Conservation (phyloP, 2,113 vertebrate genomes). For the Numenius arquata region DNA sequence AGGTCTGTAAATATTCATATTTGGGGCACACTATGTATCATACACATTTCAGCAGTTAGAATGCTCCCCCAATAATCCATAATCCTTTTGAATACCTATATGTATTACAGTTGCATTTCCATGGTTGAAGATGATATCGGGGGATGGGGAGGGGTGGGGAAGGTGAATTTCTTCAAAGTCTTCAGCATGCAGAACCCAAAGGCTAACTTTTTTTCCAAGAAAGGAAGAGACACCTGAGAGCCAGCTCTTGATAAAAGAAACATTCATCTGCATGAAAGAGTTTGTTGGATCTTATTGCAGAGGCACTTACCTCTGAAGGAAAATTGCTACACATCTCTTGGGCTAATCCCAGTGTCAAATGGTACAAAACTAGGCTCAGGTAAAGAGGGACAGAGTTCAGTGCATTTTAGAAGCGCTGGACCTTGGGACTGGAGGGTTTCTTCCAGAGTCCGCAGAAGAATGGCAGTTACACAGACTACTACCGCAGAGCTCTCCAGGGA, state of each 20-base stretch:
- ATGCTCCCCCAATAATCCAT: not conserved
- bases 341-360: not conserved
- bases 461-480: not conserved
- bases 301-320: not conserved
- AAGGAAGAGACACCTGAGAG: not conserved
- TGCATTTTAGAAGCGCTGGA: not conserved
- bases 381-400: not conserved
- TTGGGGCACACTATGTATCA: not conserved
- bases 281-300: not conserved
- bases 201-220: too few species aligned
- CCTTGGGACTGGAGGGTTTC: not conserved
- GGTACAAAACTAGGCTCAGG: not conserved
- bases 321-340: fast-evolving
- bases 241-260: not conserved
- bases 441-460: not conserved
- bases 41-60: not conserved
- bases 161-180: not conserved
- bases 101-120: not conserved
- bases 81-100: not conserved
- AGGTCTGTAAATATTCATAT: not conserved
- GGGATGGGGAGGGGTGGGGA: too few species aligned
- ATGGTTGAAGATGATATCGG: not conserved
- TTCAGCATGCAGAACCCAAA: not conserved
- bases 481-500: not conserved
- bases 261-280: not conserved